These are phyloP conservation scores for Agapostemon virescens DNA, from an alignment of 2,888 invertebrate species.

Conservation along the genomic window DNA sequence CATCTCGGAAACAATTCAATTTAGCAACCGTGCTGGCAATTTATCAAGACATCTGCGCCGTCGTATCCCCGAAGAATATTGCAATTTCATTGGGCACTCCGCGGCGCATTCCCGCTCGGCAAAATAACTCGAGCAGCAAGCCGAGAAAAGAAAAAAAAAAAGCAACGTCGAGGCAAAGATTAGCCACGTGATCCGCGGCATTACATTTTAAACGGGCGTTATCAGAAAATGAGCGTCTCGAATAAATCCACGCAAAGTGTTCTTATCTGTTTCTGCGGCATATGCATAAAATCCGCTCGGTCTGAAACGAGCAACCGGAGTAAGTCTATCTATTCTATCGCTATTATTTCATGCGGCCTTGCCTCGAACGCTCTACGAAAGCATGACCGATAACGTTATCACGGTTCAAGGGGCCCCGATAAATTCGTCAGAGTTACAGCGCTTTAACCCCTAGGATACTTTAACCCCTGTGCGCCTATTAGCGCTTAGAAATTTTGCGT, in stretches of 20 bases:
- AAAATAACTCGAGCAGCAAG: not conserved
- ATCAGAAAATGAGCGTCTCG: not conserved
- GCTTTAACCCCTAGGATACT: too few species aligned
- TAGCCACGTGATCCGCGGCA: not conserved
- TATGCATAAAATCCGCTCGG: constrained; percentile 7
- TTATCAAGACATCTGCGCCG: not conserved
- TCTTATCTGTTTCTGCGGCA: constrained; percentile 13
- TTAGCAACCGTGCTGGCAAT: not conserved
- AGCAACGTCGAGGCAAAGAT: not conserved
- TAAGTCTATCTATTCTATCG: constrained; percentile 9
- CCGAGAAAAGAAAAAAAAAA: not conserved
- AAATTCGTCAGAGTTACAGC: not conserved
- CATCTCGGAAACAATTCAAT: constrained; percentile 1
- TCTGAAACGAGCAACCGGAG: constrained; percentile 5
- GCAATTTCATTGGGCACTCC: not conserved
- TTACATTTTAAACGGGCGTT: constrained; percentile 2
- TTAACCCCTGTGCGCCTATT: too few species aligned
- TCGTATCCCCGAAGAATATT: not conserved
- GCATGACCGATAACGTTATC: constrained; percentile 7
- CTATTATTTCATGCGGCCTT: constrained; percentile 10
- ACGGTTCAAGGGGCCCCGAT: not conserved
- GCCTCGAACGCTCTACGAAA: not conserved
- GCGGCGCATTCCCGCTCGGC: not conserved
- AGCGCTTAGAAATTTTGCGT: too few species aligned
- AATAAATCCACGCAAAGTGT: not conserved